Conservation (phyloP, 1,140 invertebrate genomes). For the Zaprionus kolodkinae region DNA sequence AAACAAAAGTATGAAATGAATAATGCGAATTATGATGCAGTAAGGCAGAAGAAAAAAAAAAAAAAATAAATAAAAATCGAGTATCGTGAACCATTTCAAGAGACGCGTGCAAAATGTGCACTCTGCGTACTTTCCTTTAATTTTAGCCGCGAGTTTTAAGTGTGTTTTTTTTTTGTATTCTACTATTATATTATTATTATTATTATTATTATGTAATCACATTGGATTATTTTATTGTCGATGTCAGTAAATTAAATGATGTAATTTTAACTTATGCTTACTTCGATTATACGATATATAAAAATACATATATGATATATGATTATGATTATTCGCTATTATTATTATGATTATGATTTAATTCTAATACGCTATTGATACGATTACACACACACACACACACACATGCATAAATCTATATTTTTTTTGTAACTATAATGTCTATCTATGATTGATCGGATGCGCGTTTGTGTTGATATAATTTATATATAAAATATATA, state of each 20-base stretch:
- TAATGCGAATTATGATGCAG: neutral
- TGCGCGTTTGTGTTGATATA: slow-evolving; percentile 51
- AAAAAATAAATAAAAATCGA: neutral
- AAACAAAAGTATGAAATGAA: slow-evolving; percentile 5
- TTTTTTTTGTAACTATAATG: slow-evolving; percentile 34
- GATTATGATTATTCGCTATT: slow-evolving; percentile 40
- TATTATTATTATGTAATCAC: slow-evolving; percentile 33
- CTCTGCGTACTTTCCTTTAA: slow-evolving; percentile 73
- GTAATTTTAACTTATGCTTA: slow-evolving; percentile 39
- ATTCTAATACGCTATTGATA: neutral
- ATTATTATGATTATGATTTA: slow-evolving; percentile 31
- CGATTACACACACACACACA: slow-evolving; percentile 10
- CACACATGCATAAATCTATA: slow-evolving; percentile 4
- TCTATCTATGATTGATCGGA: slow-evolving; percentile 8
- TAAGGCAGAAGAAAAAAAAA: slow-evolving; percentile 5
- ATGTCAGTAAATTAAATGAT: slow-evolving; percentile 33
- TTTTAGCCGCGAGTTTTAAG: slow-evolving; percentile 57
- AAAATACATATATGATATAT: neutral
- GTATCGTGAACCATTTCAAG: slow-evolving; percentile 41
- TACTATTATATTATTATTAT: slow-evolving; percentile 36
- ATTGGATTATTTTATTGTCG: slow-evolving; percentile 20
- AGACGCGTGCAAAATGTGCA: slow-evolving; percentile 34
- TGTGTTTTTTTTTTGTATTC: slow-evolving; percentile 47
- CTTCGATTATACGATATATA: slow-evolving; percentile 15
- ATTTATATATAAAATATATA: slow-evolving; percentile 31